Evolutionary conservation across 2,888 invertebrate genomes (phyloP), one percentile per base, ranked within the genome.

Genomic region (Antheraea assamensis): DNA sequence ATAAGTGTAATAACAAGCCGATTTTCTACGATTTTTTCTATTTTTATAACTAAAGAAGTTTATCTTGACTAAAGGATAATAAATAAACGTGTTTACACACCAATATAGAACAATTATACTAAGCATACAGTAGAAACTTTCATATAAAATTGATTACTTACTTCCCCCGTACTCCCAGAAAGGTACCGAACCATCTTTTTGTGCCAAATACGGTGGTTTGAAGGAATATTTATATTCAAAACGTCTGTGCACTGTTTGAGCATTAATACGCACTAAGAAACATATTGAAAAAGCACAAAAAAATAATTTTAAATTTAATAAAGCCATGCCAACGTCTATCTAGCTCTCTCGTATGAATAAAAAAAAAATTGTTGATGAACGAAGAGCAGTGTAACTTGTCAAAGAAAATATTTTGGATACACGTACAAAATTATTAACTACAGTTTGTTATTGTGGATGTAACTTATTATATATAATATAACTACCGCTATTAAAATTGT

Each of bases 161-260:
- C 99, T 98, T 95, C 99, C 99, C 89, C 98, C 98, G 95, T 99
- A 99, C 94, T 98, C 98, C 99, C 99, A 99, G 94, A 99, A 99
- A 71, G 99, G 99, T 80, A 99, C 98, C 71, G 97, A 97, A 83
- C 99, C 99, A 95, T 99, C 99, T 94, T 98, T 98, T 95, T 99
- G 99, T 64, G 99, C 98, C 90, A 99, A 96, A 95, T 99, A 99
- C 58, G 99, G 99, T 73, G 99, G 99, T 94, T 99, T 99, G 91
- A 99, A 99, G 73, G 99, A 99, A 95, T 98, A 98, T 95, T 99
- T 99, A 92, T 99, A 99, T 94, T 99, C 99, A 91, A 99, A 99
- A 90, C 97, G 97, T 88, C 95, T 96, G 86, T 97, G 96, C 74
- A 96, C 95, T 80, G 95, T 89, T 86, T 95, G 95, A 70, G 90